Evolutionary conservation across 2,113 vertebrate species (phyloP), one percentile per base, ranked within the genome.

Genomic region (Caloenas nicobarica): DNA sequence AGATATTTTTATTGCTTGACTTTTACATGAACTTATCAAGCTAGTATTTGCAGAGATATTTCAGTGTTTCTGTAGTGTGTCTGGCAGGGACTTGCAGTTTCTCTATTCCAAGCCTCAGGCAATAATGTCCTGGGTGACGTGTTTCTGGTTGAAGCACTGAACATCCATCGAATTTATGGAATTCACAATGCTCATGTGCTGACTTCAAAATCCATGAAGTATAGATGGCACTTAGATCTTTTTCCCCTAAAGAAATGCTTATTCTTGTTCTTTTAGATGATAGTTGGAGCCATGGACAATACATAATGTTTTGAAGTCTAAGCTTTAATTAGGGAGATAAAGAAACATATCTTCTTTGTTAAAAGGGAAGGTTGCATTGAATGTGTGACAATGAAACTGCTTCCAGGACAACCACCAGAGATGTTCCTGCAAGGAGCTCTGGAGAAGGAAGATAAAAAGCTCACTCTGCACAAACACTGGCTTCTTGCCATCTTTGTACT

Each of bases 321-420:
- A 91, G 82, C 90, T 97, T 97, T 97, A 98, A 98, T 98, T 98
- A 97, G 77, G 88, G 72, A 97, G 93, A 94, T 93, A 97, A 98
- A 97, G 97, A 96, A 97, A 96, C 15, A 11, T 82, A 95, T 94
- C 91, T 84, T 78, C 70, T 93, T 97, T 96, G 95, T 97, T 96
- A 69, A 88, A 88, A 96, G 91, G 69, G 78, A 95, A 89, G 87
- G 62, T 87, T 97, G 94, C 81, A 96, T 92, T 96, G 93, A 96
- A 90, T 22, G 54, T 3, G 29, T 91, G 94, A 98, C 97, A 97
- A 97, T 92, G 96, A 94, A 94, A 51, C 92, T 90, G 90, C 97
- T 93, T 97, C 95, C 94, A 97, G 95, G 97, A 96, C 91, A 97
- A 81, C 66, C 91, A 44, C 65, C 81, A 93, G 79, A 90, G 85